Evolutionary conservation across 2,888 invertebrate species (phyloP), one percentile per base, ranked within the genome.

Genomic region (Leptopilina syphax): DNA sequence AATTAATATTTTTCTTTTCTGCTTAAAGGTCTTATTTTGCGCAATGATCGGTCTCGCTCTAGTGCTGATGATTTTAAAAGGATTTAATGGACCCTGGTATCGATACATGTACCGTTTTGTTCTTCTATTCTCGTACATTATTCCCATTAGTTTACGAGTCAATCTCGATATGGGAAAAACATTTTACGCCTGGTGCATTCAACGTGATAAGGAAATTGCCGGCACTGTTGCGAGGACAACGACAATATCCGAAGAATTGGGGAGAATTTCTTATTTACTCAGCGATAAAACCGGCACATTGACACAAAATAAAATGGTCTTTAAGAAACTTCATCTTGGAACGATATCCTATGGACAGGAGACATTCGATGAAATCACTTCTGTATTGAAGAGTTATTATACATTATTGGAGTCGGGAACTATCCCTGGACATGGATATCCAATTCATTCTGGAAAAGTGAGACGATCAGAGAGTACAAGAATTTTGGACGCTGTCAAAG

Each of bases 141-240:
- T 99, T 90, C 99, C 99, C 18, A 98, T 99, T 87, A 98, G 99
- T 93, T 95, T 99, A 89, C 94, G 99, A 83, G 99, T 99, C 0
- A 99, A 99, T 93, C 94, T 99, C 86, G 99, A 99, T 89, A 98
- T 99, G 97, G 99, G 99, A 1, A 99, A 99, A 93, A 96, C 97
- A 0, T 98, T 97, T 90, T 99, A 99, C 92, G 98, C 99, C 0
- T 99, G 98, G 96, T 96, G 97, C 85, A 99, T 99, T 87, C 98
- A 98, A 89, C 94, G 96, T 80, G 99, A 99, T 93, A 95, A 96
- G 78, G 95, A 96, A 86, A 98, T 99, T 85, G 95, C 96, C 83
- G 98, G 98, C 41, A 98, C 99, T 0, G 98, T 98, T 10, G 99
- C 99, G 82, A 94, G 99, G 8, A 98, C 98, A 78, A 99, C 99